Percentiles rank a stretch among this genome's conserved stretches.
These are phyloP conservation scores for Dascyllus trimaculatus DNA, from an alignment of 2,113 vertebrate genomes.

Conservation along the genomic window DNA sequence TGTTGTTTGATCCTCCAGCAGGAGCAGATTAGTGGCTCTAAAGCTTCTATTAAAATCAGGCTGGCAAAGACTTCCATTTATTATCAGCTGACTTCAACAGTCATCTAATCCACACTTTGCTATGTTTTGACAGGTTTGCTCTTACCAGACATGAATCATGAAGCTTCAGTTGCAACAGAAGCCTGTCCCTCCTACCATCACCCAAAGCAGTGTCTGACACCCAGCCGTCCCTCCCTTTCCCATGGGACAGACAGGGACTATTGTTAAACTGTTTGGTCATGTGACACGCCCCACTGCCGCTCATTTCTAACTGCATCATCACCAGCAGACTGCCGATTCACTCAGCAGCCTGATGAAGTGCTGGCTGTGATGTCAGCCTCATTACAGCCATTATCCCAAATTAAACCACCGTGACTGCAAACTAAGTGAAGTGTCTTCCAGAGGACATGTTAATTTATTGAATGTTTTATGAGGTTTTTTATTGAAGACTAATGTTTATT, in stretches of 20 bases:
- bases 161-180: not conserved
- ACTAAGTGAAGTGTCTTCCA: not conserved
- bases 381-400: conserved; percentile 38
- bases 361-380: conserved; percentile 24
- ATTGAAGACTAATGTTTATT: not conserved
- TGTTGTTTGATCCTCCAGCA: conserved; percentile 2
- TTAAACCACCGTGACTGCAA: conserved; percentile 1
- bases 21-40: conserved; percentile 10
- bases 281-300: conserved; percentile 29
- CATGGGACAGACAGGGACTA: conserved; percentile 30
- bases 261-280: conserved; percentile 44
- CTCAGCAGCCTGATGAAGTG: conserved; percentile 10
- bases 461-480: conserved; percentile 17
- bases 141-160: no score
- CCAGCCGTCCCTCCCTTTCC: conserved; percentile 33
- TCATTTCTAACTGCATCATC: conserved; percentile 13
- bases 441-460: conserved; percentile 2
- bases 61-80: not conserved
- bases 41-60: not conserved
- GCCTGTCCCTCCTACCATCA: conserved; percentile 3
- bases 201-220: not conserved
- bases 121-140: conserved; percentile 11
- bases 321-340: not conserved
- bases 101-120: conserved; percentile 26
- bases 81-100: conserved; percentile 21